Evolutionary conservation across 2,888 invertebrate species (phyloP), one percentile per base, ranked within the genome.

Genomic region (Folsomia manolachei): DNA sequence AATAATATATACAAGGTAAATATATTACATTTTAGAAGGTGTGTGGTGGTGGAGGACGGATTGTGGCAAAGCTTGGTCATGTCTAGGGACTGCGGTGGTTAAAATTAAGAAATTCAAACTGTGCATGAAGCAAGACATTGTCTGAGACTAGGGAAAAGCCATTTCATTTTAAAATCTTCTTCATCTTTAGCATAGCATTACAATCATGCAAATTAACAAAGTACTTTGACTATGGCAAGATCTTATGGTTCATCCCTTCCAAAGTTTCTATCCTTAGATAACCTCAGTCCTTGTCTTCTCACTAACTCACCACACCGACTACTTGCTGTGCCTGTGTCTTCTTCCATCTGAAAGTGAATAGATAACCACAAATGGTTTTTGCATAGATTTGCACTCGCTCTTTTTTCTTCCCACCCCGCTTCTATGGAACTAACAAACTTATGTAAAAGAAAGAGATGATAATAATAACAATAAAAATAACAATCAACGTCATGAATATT

Each of bases 191-290:
- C 56, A 51, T 51, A 9, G 9, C 51, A 51, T 51, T 51, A 18
- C 51, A 56, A n/a, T 56, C 21, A 56, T 56, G 56, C 56, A 56
- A 56, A 56, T 56, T 56, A 56, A 56, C 56, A 56, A 56, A 19
- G 4, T 19, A 21, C 56, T 56, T 56, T 56, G 4, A 56, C 56
- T 14, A 39, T 14, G 39, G 14, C 39, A 39, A 39, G 39, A 14
- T 39, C 39, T 39, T 39, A 9, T n/a, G n/a, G n/a, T 14, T 39
- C 39, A 4, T 39, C 39, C 39, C 39, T 4, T 39, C 14, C 14
- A 39, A 39, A 39, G n/a, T n/a, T n/a, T n/a, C n/a, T n/a, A n/a
- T n/a, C n/a, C n/a, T n/a, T n/a, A n/a, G n/a, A n/a, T n/a, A n/a
- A n/a, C n/a, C n/a, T n/a, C n/a, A n/a, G n/a, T n/a, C n/a, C n/a